A percentile compares a stretch with the other conserved stretches of the same genome.
These are phyloP conservation scores for Candidula unifasciata DNA, from an alignment of 2,888 invertebrate genomes.

Conservation along the genomic window DNA sequence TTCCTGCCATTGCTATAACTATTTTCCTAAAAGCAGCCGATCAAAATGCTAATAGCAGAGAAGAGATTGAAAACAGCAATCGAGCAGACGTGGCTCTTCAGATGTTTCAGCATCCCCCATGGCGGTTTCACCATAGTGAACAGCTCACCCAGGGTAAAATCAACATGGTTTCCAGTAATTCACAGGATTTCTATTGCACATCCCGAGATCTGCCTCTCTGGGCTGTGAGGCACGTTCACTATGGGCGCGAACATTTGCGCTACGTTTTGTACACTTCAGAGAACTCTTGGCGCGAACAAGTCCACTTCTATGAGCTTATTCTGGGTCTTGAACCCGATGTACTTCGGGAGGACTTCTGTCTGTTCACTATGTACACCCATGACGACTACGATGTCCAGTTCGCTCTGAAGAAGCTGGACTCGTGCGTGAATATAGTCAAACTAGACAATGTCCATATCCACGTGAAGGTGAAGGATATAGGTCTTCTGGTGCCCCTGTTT, in stretches of 20 bases:
- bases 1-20: conserved; percentile 65
- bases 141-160: conserved; percentile 62
- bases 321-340: conserved; percentile 68
- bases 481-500: conserved; percentile 69
- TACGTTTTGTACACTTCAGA: conserved; percentile 67
- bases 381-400: conserved; percentile 70
- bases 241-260: conserved; percentile 72
- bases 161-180: conserved; percentile 67
- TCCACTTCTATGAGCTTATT: conserved; percentile 70
- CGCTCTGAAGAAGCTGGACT: conserved; percentile 66
- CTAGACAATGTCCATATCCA: conserved; percentile 63
- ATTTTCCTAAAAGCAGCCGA: conserved; percentile 64
- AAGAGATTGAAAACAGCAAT: conserved; percentile 63
- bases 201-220: conserved; percentile 71
- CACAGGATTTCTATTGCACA: conserved; percentile 70
- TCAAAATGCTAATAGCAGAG: conserved; percentile 24
- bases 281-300: conserved; percentile 69
- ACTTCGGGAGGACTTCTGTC: conserved; percentile 68
- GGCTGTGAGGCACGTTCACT: conserved; percentile 72
- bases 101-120: conserved; percentile 66
- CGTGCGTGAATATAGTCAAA: conserved; percentile 59
- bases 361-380: conserved; percentile 68
- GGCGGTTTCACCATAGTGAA: conserved; percentile 73
- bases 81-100: conserved; percentile 62
- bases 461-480: conserved; percentile 69